Base-by-base conservation (phyloP, 2,113 vertebrate genomes). In the Syngnathus scovelli region DNA sequence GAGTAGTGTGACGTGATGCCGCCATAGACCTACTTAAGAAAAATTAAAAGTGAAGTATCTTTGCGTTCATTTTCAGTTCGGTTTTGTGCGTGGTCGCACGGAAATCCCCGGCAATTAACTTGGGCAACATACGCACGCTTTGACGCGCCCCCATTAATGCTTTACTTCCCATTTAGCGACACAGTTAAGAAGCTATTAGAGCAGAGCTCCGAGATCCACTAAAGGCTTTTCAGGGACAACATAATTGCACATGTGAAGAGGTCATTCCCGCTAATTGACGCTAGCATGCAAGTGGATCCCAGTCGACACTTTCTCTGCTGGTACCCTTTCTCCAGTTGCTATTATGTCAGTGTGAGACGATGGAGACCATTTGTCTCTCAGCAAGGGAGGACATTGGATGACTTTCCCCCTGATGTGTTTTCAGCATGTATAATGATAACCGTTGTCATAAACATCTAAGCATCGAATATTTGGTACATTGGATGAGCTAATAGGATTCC, bases 311-410 rank as follows among this genome's bases (percentile, higher is more conserved):
- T 81, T 78, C 62, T 67, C 27, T 19, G 61, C 62, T 11, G 33
- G 66, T 64, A 80, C 66, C 70, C 56, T 66, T 69, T 9, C 27
- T 46, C 71, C 66, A 37, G 69, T 68, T 76, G 68, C 69, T 83
- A 68, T 72, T 70, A 82, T 58, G 70, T 72, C n/a, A 27, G 19
- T 56, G 56, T 33, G 56, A 61, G 51, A 71, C 43, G 80, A 87
- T 88, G 89, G 56, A 61, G 51, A 71, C 43, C 79, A 87, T 88
- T 89, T 86, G 83, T 79, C 82, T 83, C 80, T 62, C 67, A 44
- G 65, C 75, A 64, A 77, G 85, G 72, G 74, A 51, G 71, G 60
- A 80, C 80, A 70, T 46, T 39, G 62, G 71, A 79, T 55, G 76
- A 85, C 72, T 46, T 75, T 77, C 74, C 67, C 67, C 27, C 62